A percentile compares a stretch with the other conserved stretches of the same genome.
phyloP scores from a whole-genome alignment of 2,888 invertebrate genomes.

The Acanthosepion esculentum region DNA sequence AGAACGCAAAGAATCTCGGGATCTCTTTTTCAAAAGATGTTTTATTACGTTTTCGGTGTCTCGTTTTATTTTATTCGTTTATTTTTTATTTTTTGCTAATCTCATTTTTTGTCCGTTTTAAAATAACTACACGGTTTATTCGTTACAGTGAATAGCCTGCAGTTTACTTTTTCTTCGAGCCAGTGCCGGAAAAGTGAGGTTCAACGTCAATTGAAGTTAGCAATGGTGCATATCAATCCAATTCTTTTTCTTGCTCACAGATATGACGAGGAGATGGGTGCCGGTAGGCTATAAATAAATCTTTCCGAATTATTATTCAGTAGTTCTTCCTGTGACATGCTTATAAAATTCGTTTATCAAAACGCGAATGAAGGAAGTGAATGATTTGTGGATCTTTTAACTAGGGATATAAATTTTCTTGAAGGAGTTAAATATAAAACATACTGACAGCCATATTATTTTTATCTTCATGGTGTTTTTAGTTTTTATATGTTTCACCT shows the following conservation, averaged over 20 bases:
- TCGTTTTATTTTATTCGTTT: background rate
- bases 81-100: background rate
- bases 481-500: too few relatives aligned
- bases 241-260: background rate
- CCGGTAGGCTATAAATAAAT: background rate
- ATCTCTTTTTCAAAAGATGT: background rate
- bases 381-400: too few relatives aligned
- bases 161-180: background rate
- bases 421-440: too few relatives aligned
- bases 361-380: too few relatives aligned
- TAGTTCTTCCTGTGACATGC: too few relatives aligned
- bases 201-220: background rate
- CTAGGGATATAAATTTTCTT: too few relatives aligned
- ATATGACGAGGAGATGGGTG: background rate
- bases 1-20: conserved; percentile 4
- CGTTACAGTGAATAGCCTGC: background rate
- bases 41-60: background rate
- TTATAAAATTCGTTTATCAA: too few relatives aligned
- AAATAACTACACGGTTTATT: background rate
- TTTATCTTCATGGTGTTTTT: too few relatives aligned
- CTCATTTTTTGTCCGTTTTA: background rate
- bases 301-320: too few relatives aligned
- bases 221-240: background rate
- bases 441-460: too few relatives aligned
- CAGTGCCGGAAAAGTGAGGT: background rate